Evolutionary conservation across 2,888 invertebrate genomes (phyloP), one percentile per base, ranked within the genome.

Genomic region (Dilophus febrilis): DNA sequence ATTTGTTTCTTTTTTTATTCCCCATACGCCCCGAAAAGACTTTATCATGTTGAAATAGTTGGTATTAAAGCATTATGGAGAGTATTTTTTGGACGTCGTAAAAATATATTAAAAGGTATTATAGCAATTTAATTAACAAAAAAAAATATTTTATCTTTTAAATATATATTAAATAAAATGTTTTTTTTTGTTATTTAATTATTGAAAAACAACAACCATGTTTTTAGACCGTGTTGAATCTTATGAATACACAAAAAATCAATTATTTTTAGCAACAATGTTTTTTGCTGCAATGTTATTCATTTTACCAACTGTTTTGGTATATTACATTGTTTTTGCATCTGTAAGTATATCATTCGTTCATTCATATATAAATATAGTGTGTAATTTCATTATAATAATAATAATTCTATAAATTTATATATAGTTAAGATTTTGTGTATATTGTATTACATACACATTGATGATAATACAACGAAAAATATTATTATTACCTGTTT

Each of bases 311-410:
- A 63, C 63, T 11, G 53, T 59, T 7, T 43, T 61, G 2, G 55
- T 59, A 10, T 63, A 63, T 42, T 63, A 62, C 41, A 49, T 54
- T 3, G 62, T 62, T 7, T 63, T 63, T 47, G 58, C 61, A 29
- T 48, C 53, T 11, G 61, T 62, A 52, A 54, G 53, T 46, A 28
- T 10, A n/a, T n/a, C n/a, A n/a, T n/a, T n/a, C n/a, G n/a, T n/a
- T n/a, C n/a, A n/a, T n/a, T n/a, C n/a, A n/a, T n/a, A n/a, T n/a
- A n/a, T n/a, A n/a, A n/a, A n/a, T n/a, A n/a, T n/a, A n/a, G n/a
- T n/a, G n/a, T n/a, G n/a, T n/a, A n/a, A n/a, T n/a, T n/a, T n/a
- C n/a, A n/a, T n/a, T n/a, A n/a, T n/a, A n/a, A n/a, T n/a, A n/a
- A n/a, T n/a, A n/a, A n/a, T n/a, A n/a, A n/a, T n/a, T n/a, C 32